A percentile compares a stretch with the other conserved stretches of the same genome.
phyloP scores from a whole-genome alignment of 35 echinoderm and acorn worm species.

The Holothuria glaberrima region DNA sequence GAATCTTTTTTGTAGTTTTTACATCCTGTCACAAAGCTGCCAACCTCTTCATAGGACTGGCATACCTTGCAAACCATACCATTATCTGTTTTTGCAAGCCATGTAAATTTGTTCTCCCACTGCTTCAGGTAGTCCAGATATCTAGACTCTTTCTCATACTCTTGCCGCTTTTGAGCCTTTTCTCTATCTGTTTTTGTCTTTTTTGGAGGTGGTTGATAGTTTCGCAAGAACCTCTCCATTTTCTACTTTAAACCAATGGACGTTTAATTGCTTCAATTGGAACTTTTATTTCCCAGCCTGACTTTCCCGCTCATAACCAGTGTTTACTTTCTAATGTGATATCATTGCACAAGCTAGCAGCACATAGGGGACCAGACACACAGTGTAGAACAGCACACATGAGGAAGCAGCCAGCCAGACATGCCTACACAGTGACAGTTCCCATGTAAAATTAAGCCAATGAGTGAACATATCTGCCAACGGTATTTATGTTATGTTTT shows the following conservation, averaged over 20 bases:
- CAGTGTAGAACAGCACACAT: slow-evolving; percentile 19
- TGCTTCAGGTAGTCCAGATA: background rate
- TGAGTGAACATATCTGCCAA: slow-evolving; percentile 14
- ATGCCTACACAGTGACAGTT: slow-evolving; percentile 33
- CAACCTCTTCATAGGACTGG: too few relatives aligned
- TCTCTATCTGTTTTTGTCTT: background rate
- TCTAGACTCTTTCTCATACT: slow-evolving; percentile 8
- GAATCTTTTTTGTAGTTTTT: too few relatives aligned
- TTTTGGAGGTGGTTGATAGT: background rate
- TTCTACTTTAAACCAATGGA: too few relatives aligned
- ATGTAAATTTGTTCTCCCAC: background rate
- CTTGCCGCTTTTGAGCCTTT: background rate
- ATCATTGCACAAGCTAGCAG: too few relatives aligned
- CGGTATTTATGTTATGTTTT: slow-evolving; percentile 21
- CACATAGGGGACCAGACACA: background rate
- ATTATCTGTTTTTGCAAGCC: slow-evolving; percentile 6
- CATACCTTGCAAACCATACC: slow-evolving; percentile 7
- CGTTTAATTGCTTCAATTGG: too few relatives aligned
- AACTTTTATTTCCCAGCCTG: too few relatives aligned
- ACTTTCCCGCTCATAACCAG: too few relatives aligned
- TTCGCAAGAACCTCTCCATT: slow-evolving; percentile 5
- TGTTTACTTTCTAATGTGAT: too few relatives aligned
- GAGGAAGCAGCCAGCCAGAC: slow-evolving; percentile 22
- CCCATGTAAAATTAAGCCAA: slow-evolving; percentile 29
- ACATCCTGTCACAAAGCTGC: too few relatives aligned